A percentile compares a stretch with the other conserved stretches of the same genome.
Conservation (phyloP, 2,888 invertebrate species). For the Scaptomyza tumidula region DNA sequence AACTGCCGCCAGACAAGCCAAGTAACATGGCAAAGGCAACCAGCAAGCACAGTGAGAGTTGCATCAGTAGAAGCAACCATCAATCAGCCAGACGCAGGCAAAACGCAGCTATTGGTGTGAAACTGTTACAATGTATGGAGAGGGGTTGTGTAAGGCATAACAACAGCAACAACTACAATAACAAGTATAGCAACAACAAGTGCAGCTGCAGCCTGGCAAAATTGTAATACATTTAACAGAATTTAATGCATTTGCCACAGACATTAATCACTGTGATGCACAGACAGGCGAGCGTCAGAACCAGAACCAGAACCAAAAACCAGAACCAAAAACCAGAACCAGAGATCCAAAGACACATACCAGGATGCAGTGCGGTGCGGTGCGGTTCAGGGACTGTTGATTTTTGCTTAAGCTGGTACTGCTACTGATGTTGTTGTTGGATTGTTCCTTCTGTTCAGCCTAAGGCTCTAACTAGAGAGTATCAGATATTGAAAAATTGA, state of each 20-base stretch:
- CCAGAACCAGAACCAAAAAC: slow-evolving; percentile 30
- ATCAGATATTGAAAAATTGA: slow-evolving; percentile 80
- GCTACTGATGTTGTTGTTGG: slow-evolving; percentile 33
- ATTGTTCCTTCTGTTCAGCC: slow-evolving; percentile 39
- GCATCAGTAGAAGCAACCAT: slow-evolving; percentile 67
- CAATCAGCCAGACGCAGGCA: slow-evolving; percentile 72
- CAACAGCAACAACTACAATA: slow-evolving; percentile 12
- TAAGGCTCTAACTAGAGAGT: slow-evolving; percentile 52
- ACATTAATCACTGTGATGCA: slow-evolving; percentile 84
- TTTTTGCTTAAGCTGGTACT: slow-evolving; percentile 71
- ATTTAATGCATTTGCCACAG: slow-evolving; percentile 85
- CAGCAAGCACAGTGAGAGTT: slow-evolving; percentile 17
- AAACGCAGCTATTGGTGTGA: slow-evolving; percentile 67
- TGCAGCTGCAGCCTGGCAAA: slow-evolving; percentile 70
- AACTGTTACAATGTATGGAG: slow-evolving; percentile 49
- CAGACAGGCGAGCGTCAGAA: slow-evolving; percentile 66
- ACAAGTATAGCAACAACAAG: slow-evolving; percentile 23
- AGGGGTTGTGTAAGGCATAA: slow-evolving; percentile 2
- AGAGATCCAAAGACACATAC: slow-evolving; percentile 16
- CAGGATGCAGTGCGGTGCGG: neutral
- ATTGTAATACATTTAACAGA: slow-evolving; percentile 84
- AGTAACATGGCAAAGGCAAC: slow-evolving; percentile 5
- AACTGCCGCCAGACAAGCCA: slow-evolving; percentile 49
- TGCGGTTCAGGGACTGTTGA: slow-evolving; percentile 45
- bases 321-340: slow-evolving; percentile 27